Evolutionary conservation across 1,140 invertebrate species (phyloP).

Genomic region (Drosophila mauritiana): DNA sequence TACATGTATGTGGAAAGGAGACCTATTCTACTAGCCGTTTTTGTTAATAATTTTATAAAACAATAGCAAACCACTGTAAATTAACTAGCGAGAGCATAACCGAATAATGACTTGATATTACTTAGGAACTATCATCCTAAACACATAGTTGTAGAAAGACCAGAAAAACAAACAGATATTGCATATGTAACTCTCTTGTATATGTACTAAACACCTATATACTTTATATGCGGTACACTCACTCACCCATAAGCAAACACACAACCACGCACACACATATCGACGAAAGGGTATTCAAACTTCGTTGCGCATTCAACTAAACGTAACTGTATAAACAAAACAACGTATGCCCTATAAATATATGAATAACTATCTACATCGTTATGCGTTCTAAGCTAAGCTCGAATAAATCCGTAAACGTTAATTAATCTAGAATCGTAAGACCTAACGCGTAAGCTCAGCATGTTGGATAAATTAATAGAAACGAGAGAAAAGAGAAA

Average conservation of each 20-base stretch:
- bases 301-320: constrained; percentile 66
- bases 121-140: constrained; percentile 31
- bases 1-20: constrained; percentile 27
- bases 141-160: constrained; percentile 8
- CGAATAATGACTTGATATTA: constrained; percentile 47
- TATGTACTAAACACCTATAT: constrained; percentile 60
- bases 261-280: constrained; percentile 44
- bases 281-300: constrained; percentile 63
- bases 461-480: constrained; percentile 73
- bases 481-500: constrained; percentile 41
- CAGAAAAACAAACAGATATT: constrained; percentile 28
- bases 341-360: constrained; percentile 46
- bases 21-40: constrained; percentile 50
- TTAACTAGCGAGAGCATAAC: constrained; percentile 40
- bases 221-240: constrained; percentile 17
- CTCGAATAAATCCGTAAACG: constrained; percentile 73
- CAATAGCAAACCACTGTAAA: constrained; percentile 53
- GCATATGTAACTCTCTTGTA: constrained; percentile 63
- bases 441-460: constrained; percentile 63
- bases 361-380: constrained; percentile 68
- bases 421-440: constrained; percentile 72
- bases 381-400: constrained; percentile 80
- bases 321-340: constrained; percentile 66
- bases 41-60: constrained; percentile 68
- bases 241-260: constrained; percentile 12